Evolutionary conservation across 2,888 invertebrate species (phyloP).

Genomic region (Leptopilina drosophilae): DNA sequence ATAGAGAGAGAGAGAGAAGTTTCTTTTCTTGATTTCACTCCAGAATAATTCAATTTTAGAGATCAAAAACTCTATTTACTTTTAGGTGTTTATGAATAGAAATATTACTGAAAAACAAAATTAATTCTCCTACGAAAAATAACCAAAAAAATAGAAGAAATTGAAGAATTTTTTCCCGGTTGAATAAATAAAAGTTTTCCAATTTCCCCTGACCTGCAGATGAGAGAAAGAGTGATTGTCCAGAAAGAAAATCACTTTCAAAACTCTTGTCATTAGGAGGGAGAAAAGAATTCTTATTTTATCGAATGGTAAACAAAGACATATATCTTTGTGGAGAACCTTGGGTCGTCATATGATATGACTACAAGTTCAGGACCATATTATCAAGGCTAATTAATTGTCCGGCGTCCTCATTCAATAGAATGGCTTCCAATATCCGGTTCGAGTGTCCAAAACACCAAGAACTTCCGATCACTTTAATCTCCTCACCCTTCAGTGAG

Average conservation of each 20-base stretch:
- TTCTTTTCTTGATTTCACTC: too few species aligned
- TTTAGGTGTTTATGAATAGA: too few species aligned
- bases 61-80: too few species aligned
- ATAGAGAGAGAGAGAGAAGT: background rate
- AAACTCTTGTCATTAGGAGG: slow-evolving; percentile 16
- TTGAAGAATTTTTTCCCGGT: slow-evolving; percentile 12
- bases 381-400: slow-evolving; percentile 66
- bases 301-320: slow-evolving; percentile 46
- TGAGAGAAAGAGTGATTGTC: background rate
- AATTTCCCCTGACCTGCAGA: slow-evolving; percentile 40
- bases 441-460: slow-evolving; percentile 56
- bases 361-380: slow-evolving; percentile 30
- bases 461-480: slow-evolving; percentile 56
- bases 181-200: slow-evolving; percentile 39
- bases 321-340: slow-evolving; percentile 36
- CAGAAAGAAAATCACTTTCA: background rate
- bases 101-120: too few species aligned
- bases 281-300: slow-evolving; percentile 34
- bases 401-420: slow-evolving; percentile 58
- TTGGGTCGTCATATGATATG: slow-evolving; percentile 35
- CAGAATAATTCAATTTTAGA: too few species aligned
- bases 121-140: background rate
- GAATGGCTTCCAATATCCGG: slow-evolving; percentile 68
- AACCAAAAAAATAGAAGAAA: slow-evolving; percentile 18
- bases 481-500: slow-evolving; percentile 51